These are phyloP conservation scores for Liparis tanakae DNA, from an alignment of 2,797 vertebrate species.

Conservation along the genomic window DNA sequence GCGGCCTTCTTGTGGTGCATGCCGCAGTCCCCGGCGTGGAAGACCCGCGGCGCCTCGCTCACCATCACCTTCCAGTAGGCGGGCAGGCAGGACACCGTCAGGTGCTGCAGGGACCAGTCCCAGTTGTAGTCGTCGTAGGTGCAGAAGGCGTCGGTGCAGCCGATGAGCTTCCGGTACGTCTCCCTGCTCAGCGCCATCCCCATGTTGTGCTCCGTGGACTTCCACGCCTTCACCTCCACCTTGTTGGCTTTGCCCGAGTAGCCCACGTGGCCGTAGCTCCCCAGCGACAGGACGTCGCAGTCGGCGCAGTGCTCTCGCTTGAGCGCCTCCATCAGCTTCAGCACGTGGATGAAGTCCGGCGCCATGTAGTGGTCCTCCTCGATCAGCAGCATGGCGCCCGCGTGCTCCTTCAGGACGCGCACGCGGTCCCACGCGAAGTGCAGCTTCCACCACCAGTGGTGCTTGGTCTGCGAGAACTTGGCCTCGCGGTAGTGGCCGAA, in stretches of 20 bases:
- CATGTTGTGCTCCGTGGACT: constrained; percentile 99
- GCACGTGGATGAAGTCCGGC: constrained; percentile 91
- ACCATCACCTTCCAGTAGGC: constrained; percentile 97
- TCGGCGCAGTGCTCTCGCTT: constrained; percentile 88
- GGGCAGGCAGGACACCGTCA: constrained; percentile 94
- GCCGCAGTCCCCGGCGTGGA: constrained; percentile 97
- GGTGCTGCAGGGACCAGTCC: constrained; percentile 98
- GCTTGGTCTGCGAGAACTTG: constrained; percentile 96
- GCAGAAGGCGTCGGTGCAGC: constrained; percentile 96
- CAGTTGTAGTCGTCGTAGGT: constrained; percentile 99
- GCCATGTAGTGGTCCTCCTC: constrained; percentile 97
- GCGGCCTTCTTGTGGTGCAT: constrained; percentile 96
- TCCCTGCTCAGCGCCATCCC: constrained; percentile 93
- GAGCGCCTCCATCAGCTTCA: constrained; percentile 87
- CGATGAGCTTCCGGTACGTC: constrained; percentile 90
- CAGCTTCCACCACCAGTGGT: constrained; percentile 99
- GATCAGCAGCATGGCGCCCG: constrained; percentile 89
- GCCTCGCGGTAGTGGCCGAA: constrained; percentile 98
- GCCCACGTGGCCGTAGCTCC: constrained; percentile 87
- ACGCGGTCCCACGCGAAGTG: constrained; percentile 97
- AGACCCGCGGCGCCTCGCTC: constrained; percentile 92
- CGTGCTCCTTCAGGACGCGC: constrained; percentile 86
- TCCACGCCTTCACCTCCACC: constrained; percentile 96
- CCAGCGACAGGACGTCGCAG: constrained; percentile 93
- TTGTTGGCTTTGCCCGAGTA: constrained; percentile 91